Base-by-base conservation (phyloP, 2,113 vertebrate species). In the Oriolus oriolus region DNA sequence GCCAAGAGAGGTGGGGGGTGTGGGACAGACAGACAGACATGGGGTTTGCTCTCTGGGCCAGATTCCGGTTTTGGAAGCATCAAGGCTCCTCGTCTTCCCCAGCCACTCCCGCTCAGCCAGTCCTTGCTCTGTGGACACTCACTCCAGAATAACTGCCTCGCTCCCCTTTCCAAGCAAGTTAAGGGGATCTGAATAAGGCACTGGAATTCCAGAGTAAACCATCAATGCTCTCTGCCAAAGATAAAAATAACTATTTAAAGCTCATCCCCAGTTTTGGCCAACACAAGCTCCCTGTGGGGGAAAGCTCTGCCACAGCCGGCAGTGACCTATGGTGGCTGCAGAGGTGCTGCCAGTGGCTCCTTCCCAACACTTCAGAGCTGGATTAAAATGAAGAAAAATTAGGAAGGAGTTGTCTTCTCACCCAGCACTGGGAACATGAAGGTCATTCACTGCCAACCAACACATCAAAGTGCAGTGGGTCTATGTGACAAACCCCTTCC, bases 1-100 rank as follows among this genome's bases (percentile, higher is more conserved):
- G 27, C n/a, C 0, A 0, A 33, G 45, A 65, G n/a, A 44, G 16
- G 31, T 13, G 15, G 9, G 16, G 19, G 8, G 3, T 6, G 39
- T 24, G 27, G 8, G 54, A 33, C 53, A 37, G 60, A 42, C 9
- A 74, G 81, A 84, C 61, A 45, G 49, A 56, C n/a, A 31, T 0
- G 0, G 9, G 26, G 26, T 61, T 77, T 70, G 31, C 13, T 77
- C 49, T 63, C 52, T 20, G 10, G 8, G 75, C 44, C 1, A 4
- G 9, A 50, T 31, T 39, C 10, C 0, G 1, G 8, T 5, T 33
- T 10, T 10, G 49, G 26, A 87, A 61, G 23, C 13, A 5, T 6
- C 13, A 22, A 3, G 15, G 71, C 49, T 77, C 68, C 41, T 70
- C 73, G 56, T 44, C 80, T 24, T 16, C 6, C 28, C 16, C 86